phyloP scores from a whole-genome alignment of 2,113 vertebrate species.

The Ranitomeya imitator region DNA sequence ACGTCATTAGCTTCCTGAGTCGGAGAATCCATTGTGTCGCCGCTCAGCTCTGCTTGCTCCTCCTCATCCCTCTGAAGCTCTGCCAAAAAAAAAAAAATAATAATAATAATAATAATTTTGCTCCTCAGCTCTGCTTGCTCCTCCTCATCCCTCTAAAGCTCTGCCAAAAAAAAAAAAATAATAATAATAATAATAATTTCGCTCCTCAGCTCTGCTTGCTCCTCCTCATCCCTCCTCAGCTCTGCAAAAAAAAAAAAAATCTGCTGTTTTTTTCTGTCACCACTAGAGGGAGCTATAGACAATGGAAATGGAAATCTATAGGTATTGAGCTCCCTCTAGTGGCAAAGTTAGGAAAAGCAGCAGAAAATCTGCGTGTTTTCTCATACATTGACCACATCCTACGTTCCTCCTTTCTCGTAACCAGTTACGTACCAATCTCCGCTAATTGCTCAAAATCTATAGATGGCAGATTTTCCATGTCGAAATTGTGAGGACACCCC shows the following conservation, averaged over 20 bases:
- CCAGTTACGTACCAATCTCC: constrained; percentile 72
- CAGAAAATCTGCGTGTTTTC: too few relatives aligned
- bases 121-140: constrained; percentile 54
- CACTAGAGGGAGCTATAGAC: too few relatives aligned
- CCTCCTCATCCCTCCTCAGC: too few relatives aligned
- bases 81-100: constrained; percentile 53
- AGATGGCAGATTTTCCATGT: constrained; percentile 57
- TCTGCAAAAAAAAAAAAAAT: too few relatives aligned
- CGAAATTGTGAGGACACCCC: not conserved
- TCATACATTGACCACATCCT: too few relatives aligned
- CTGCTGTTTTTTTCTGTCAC: too few relatives aligned
- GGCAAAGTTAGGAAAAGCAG: too few relatives aligned
- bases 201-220: too few relatives aligned
- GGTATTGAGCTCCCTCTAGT: too few relatives aligned
- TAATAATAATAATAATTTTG: not conserved
- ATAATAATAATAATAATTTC: not conserved
- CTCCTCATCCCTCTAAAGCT: constrained; percentile 73
- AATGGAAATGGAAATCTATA: too few relatives aligned
- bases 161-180: constrained; percentile 61
- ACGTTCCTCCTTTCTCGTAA: too few relatives aligned
- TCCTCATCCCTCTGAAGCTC: constrained; percentile 76
- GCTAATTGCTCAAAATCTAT: constrained; percentile 75
- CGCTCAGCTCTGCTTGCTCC: constrained; percentile 51
- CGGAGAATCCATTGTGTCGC: not conserved
- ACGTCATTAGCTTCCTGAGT: constrained; percentile 56